A percentile compares a stretch with the other conserved stretches of the same genome.
Conservation (phyloP, 2,888 invertebrate species). For the Dioctria linearis region DNA sequence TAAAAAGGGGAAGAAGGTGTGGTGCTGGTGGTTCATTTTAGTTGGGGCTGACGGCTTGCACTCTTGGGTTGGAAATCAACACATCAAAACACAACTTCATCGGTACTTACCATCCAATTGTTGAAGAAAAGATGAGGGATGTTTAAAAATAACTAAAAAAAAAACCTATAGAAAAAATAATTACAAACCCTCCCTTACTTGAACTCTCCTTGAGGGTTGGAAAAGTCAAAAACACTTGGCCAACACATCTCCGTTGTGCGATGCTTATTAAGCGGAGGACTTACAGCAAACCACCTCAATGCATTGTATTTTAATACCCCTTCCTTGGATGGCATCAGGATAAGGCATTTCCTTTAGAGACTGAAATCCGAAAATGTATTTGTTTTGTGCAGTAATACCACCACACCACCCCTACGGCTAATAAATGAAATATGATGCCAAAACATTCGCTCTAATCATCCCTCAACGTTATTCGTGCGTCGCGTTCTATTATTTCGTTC, state of each 20-base stretch:
- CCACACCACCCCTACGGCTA: constrained; percentile 59
- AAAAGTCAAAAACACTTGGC: constrained; percentile 48
- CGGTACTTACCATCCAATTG: constrained; percentile 39
- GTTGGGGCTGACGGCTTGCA: constrained; percentile 6
- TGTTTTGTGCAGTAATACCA: constrained; percentile 48
- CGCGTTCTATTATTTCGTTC: constrained; percentile 19
- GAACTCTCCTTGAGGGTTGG: constrained; percentile 22
- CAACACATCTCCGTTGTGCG: constrained; percentile 11
- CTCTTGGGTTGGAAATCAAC: constrained; percentile 11
- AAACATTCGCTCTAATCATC: constrained; percentile 62
- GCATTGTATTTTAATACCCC: not conserved
- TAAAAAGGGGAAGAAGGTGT: constrained; percentile 43
- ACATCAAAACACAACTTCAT: constrained; percentile 9
- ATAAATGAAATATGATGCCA: constrained; percentile 64
- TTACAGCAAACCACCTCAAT: not conserved
- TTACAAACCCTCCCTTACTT: constrained; percentile 23
- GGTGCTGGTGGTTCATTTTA: constrained; percentile 29
- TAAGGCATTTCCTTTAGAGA: not conserved
- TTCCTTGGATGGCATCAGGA: not conserved
- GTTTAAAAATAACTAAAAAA: not conserved
- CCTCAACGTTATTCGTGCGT: constrained; percentile 53
- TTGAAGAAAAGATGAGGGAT: constrained; percentile 45
- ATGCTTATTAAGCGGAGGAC: constrained; percentile 6
- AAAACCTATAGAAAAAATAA: constrained; percentile 23
- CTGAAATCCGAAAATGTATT: constrained; percentile 37